Percentiles rank a stretch among this genome's conserved stretches.
Evolutionary conservation across 2,888 invertebrate genomes (phyloP).

Genomic region (Dione juno): DNA sequence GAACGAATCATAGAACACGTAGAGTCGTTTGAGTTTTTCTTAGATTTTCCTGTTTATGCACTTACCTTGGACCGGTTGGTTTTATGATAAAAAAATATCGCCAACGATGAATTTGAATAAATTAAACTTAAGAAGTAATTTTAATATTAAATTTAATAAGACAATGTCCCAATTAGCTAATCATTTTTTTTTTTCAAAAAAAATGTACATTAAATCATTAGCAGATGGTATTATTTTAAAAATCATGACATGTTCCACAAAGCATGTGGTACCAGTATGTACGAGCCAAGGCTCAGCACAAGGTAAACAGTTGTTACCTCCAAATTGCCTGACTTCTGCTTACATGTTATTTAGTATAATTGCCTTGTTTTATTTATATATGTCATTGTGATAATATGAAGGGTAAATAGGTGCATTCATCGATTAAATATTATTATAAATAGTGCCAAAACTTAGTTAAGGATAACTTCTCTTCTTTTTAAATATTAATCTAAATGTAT

Average conservation of each 20-base stretch:
- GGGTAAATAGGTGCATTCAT: not conserved
- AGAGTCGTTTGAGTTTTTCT: not conserved
- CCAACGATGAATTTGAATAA: not conserved
- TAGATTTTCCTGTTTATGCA: not conserved
- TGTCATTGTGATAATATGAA: not conserved
- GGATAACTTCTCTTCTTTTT: too few relatives aligned
- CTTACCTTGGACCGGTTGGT: not conserved
- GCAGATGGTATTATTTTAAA: constrained; percentile 43
- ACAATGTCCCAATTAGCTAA: constrained; percentile 4
- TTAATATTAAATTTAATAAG: not conserved
- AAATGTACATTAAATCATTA: not conserved
- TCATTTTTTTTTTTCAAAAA: not conserved
- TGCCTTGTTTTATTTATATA: not conserved
- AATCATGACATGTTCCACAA: constrained; percentile 40
- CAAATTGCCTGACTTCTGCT: constrained; percentile 19
- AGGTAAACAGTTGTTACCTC: constrained; percentile 24
- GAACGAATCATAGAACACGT: not conserved
- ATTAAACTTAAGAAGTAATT: not conserved
- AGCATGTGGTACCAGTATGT: constrained; percentile 38
- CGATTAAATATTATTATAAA: not conserved
- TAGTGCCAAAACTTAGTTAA: too few relatives aligned
- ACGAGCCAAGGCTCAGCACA: constrained; percentile 33
- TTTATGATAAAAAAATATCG: not conserved
- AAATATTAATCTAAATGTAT: too few relatives aligned
- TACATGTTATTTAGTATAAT: constrained; percentile 1